Conservation (phyloP, 2,113 vertebrate genomes). For the Mirza zaza region DNA sequence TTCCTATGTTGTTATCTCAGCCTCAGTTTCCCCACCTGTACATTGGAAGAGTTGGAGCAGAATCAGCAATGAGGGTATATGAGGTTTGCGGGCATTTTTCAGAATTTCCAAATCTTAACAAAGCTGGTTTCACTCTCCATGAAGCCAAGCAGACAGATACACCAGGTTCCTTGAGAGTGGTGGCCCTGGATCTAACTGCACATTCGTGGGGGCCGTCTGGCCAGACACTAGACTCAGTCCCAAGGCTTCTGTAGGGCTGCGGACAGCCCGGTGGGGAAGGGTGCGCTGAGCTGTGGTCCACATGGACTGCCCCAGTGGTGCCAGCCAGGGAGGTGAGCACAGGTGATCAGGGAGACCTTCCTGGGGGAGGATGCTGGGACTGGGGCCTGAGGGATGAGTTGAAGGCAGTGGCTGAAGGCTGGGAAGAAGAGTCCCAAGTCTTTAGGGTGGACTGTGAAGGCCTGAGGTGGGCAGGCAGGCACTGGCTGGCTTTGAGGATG, state of each 20-base stretch:
- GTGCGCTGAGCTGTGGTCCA: accelerated
- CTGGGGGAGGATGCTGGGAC: not conserved
- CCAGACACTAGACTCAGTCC: not conserved
- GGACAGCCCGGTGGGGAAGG: not conserved
- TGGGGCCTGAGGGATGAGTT: not conserved
- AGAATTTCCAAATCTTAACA: not conserved
- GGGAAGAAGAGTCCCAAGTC: not conserved
- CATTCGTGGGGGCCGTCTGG: accelerated
- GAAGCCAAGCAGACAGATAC: not conserved
- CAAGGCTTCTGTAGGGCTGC: not conserved
- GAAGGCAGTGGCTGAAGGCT: not conserved
- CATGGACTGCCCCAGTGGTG: accelerated
- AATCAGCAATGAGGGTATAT: not conserved
- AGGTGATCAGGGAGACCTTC: not conserved
- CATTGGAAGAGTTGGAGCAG: not conserved
- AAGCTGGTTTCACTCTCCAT: not conserved
- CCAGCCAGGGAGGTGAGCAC: not conserved
- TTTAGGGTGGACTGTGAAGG: not conserved
- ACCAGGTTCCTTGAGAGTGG: no score
- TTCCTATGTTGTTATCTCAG: not conserved
- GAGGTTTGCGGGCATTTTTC: not conserved
- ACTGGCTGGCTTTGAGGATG: not conserved
- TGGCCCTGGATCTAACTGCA: not conserved
- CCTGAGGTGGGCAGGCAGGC: not conserved
- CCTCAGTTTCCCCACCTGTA: not conserved